These are phyloP conservation scores for Dascyllus trimaculatus DNA, from an alignment of 2,113 vertebrate species.

Conservation along the genomic window DNA sequence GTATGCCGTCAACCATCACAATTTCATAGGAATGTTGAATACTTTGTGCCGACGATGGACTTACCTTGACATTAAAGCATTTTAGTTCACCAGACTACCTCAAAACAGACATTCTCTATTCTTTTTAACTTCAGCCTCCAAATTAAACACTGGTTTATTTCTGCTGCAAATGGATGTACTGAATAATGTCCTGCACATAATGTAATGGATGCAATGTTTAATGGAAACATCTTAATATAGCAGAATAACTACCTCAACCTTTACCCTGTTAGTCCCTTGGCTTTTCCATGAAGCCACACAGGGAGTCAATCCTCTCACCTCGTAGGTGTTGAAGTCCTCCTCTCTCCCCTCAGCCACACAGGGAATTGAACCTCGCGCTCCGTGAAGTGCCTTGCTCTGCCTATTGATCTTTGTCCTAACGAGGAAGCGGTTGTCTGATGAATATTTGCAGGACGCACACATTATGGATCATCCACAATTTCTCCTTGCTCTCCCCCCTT, in stretches of 20 bases:
- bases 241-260: not conserved
- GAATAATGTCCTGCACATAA: not conserved
- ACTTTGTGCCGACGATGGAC: too few species aligned
- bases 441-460: constrained; percentile 45
- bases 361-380: constrained; percentile 45
- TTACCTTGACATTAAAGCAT: too few species aligned
- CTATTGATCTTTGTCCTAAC: constrained; percentile 25
- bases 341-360: constrained; percentile 3
- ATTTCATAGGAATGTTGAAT: too few species aligned
- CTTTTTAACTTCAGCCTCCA: too few species aligned
- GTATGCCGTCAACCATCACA: too few species aligned
- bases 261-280: not conserved
- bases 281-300: constrained; percentile 2
- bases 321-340: constrained; percentile 4
- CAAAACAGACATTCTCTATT: too few species aligned
- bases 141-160: not conserved
- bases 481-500: constrained; percentile 37
- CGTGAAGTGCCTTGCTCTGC: constrained; percentile 17
- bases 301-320: constrained; percentile 3
- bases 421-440: constrained; percentile 18
- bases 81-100: too few species aligned
- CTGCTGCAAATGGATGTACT: not conserved
- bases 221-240: too few species aligned
- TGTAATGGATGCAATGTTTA: too few species aligned
- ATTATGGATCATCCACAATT: constrained; percentile 61